phyloP scores from a whole-genome alignment of 2,888 invertebrate genomes.

The Spodoptera picta region DNA sequence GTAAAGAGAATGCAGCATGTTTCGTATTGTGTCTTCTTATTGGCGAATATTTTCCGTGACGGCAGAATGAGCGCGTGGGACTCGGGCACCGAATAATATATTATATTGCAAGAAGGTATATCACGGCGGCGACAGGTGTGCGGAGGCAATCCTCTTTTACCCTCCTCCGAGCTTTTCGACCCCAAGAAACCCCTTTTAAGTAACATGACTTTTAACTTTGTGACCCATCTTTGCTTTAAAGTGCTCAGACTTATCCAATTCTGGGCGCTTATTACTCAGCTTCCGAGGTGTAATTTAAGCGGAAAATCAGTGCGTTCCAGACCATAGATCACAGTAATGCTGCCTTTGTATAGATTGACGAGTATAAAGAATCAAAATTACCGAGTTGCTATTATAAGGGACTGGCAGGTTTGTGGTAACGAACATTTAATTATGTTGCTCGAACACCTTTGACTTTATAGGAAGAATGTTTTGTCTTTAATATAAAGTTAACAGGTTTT shows the following conservation, averaged over 20 bases:
- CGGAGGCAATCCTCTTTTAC: conserved; percentile 82
- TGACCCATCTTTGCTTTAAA: conserved; percentile 86
- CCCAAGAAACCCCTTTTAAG: conserved; percentile 86
- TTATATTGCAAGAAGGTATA: conserved; percentile 69
- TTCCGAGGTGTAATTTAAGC: conserved; percentile 61
- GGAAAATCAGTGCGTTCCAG: conserved; percentile 58
- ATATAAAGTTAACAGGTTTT: conserved; percentile 1
- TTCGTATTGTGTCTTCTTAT: conserved; percentile 39
- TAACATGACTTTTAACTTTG: conserved; percentile 88
- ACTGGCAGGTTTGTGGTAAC: conserved; percentile 33
- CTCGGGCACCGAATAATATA: conserved; percentile 61
- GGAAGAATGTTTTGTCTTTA: not conserved
- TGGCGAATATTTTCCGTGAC: conserved; percentile 48
- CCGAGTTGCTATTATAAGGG: conserved; percentile 25
- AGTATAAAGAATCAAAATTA: conserved; percentile 39
- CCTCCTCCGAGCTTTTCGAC: conserved; percentile 79
- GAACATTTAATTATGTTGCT: conserved; percentile 37
- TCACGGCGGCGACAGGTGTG: conserved; percentile 79
- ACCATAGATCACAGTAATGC: conserved; percentile 50
- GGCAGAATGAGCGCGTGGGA: conserved; percentile 47
- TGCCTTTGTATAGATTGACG: conserved; percentile 46
- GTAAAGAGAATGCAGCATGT: conserved; percentile 29
- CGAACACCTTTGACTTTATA: conserved; percentile 6
- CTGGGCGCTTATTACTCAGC: conserved; percentile 66
- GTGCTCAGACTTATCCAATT: conserved; percentile 79